Conservation (phyloP, 2,797 vertebrate species). For the Enteromius thamalakanensis region DNA sequence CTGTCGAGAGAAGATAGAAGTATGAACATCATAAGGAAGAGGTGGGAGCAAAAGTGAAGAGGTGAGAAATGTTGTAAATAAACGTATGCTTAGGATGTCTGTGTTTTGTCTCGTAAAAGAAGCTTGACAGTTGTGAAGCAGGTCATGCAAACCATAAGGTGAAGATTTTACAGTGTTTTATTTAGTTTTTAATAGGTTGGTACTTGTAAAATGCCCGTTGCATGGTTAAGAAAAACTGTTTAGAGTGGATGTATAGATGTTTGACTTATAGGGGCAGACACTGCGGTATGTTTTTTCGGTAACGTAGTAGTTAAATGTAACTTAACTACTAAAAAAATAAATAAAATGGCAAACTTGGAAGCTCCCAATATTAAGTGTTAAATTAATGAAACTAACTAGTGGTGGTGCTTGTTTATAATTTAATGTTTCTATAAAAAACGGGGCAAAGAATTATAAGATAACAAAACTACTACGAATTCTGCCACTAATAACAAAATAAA, state of each 20-base stretch:
- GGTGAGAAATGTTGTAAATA: conserved; percentile 22
- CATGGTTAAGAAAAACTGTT: background rate
- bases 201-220: background rate
- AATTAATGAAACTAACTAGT: too few relatives aligned
- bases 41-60: background rate
- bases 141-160: background rate
- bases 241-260: background rate
- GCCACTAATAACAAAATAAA: too few relatives aligned
- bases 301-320: too few relatives aligned
- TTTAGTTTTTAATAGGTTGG: conserved; percentile 9
- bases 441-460: too few relatives aligned
- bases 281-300: background rate
- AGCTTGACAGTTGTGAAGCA: background rate
- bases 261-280: background rate
- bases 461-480: too few relatives aligned
- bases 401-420: too few relatives aligned
- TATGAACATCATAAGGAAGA: background rate
- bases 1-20: background rate
- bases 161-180: background rate
- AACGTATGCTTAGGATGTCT: background rate
- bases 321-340: too few relatives aligned
- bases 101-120: conserved; percentile 26
- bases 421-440: too few relatives aligned
- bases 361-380: too few relatives aligned
- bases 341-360: too few relatives aligned